A percentile compares a stretch with the other conserved stretches of the same genome.
These are phyloP conservation scores for Litocranius walleri DNA, from an alignment of 2,113 vertebrate genomes.

Conservation along the genomic window DNA sequence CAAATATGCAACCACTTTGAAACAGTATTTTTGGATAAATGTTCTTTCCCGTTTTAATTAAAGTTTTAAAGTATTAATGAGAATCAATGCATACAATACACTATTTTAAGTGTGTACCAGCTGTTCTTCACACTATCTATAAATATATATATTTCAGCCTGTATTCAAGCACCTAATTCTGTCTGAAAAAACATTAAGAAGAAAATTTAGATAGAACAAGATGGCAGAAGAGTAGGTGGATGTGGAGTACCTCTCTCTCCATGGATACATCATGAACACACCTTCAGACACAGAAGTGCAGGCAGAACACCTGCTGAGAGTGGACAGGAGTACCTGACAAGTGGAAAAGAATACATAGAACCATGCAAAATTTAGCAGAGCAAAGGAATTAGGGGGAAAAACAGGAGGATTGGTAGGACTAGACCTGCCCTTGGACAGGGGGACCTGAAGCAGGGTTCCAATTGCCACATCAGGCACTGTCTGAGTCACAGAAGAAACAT, in stretches of 20 bases:
- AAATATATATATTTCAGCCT: constrained; percentile 39
- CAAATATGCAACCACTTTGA: constrained; percentile 48
- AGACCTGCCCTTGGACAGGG: neutral
- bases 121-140: constrained; percentile 39
- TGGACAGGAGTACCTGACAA: neutral
- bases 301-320: neutral
- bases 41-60: constrained; percentile 38
- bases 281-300: neutral
- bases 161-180: constrained; percentile 33
- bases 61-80: constrained; percentile 38
- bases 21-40: constrained; percentile 57
- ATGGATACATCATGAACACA: neutral
- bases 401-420: neutral
- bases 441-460: fast-evolving
- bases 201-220: neutral
- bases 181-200: constrained; percentile 46
- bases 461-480: neutral
- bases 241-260: neutral
- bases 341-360: neutral
- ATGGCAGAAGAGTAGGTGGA: neutral
- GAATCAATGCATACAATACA: neutral
- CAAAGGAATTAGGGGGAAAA: neutral
- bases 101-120: neutral
- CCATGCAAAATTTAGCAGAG: neutral
- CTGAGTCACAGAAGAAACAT: neutral